Evolutionary conservation across 2,888 invertebrate species (phyloP).

Genomic region (Oegoconia quadripuncta): DNA sequence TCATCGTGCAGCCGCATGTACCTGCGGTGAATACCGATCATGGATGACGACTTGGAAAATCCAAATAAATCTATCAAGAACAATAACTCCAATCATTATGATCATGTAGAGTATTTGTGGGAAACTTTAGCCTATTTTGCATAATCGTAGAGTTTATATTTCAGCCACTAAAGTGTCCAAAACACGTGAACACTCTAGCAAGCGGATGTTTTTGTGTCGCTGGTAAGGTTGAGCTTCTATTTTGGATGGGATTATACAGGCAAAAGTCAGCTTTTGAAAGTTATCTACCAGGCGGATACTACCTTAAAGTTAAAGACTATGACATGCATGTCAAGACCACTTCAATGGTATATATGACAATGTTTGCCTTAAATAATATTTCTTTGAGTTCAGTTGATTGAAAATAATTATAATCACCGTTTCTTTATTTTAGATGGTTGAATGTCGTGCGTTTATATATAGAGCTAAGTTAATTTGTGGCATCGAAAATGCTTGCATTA

Average conservation of each 20-base stretch:
- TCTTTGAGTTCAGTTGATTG: neutral
- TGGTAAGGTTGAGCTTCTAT: constrained; percentile 51
- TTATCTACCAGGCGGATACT: constrained; percentile 42
- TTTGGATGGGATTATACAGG: constrained; percentile 55
- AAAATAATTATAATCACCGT: neutral
- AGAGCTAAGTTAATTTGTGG: constrained; percentile 81
- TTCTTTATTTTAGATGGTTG: constrained; percentile 66
- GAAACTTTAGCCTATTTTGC: too few species aligned
- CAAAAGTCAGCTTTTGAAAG: constrained; percentile 39
- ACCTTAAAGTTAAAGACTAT: constrained; percentile 40
- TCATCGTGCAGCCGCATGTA: too few species aligned
- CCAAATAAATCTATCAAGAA: too few species aligned
- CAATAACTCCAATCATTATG: too few species aligned
- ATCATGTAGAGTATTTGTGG: too few species aligned
- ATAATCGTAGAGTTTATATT: too few species aligned
- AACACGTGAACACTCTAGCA: constrained; percentile 45
- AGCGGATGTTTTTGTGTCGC: constrained; percentile 46
- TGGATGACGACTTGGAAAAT: too few species aligned
- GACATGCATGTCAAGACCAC: constrained; percentile 44
- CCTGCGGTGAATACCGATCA: too few species aligned
- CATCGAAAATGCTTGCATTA: constrained; percentile 66
- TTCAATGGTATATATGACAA: constrained; percentile 37
- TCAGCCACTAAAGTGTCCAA: constrained; percentile 69
- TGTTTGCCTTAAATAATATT: constrained; percentile 1
- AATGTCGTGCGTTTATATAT: constrained; percentile 82